Conservation (phyloP, 2,797 vertebrate species). For the Chloroceryle amazona region DNA sequence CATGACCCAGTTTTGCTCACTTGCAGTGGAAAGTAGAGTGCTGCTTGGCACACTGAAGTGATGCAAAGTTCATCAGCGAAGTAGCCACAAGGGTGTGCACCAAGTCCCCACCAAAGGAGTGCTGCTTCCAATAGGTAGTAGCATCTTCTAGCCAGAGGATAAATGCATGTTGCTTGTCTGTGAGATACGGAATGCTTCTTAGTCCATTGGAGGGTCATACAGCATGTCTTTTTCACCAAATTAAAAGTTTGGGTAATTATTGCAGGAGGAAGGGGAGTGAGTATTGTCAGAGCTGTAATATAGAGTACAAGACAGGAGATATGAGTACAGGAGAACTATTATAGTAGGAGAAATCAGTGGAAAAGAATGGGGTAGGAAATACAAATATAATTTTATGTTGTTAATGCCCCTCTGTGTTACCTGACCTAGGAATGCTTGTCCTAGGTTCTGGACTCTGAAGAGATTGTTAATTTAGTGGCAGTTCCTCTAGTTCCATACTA, state of each 20-base stretch:
- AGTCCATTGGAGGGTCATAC: background rate
- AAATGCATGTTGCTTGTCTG: background rate
- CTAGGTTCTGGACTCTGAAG: background rate
- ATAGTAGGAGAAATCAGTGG: background rate
- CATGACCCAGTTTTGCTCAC: background rate
- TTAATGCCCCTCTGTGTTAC: background rate
- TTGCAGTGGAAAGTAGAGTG: background rate
- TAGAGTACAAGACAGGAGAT: background rate
- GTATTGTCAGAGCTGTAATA: background rate
- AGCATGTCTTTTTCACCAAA: background rate
- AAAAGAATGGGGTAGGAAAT: background rate
- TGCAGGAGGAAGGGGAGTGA: background rate
- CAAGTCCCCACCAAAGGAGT: background rate
- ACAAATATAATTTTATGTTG: background rate
- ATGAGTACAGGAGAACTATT: background rate
- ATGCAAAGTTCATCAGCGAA: background rate
- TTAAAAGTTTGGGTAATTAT: background rate
- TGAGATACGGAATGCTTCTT: background rate
- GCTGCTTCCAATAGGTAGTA: background rate
- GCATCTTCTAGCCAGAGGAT: background rate
- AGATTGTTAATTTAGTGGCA: constrained; percentile 10
- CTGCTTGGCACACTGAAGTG: rapidly evolving
- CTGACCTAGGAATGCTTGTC: background rate
- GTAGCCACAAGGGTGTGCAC: background rate
- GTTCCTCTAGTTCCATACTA: background rate